Conservation (phyloP, 2,888 invertebrate species). For the Homarus gammarus region DNA sequence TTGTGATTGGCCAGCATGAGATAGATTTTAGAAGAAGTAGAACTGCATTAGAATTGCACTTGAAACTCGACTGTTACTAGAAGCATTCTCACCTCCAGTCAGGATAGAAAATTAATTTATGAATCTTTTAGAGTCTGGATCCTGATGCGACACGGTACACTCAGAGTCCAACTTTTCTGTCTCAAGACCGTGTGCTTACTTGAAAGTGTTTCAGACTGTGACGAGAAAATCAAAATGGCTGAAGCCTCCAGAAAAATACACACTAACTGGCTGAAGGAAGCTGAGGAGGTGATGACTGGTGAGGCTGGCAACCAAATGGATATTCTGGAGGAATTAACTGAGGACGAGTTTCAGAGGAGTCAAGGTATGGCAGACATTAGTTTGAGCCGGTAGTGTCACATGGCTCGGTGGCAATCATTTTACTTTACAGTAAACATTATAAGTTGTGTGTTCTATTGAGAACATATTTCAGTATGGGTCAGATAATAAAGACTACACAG, state of each 20-base stretch:
- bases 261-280: constrained; percentile 47
- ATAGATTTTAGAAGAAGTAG: no score
- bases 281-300: constrained; percentile 26
- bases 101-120: no score
- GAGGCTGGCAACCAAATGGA: constrained; percentile 52
- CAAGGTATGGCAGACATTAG: constrained; percentile 37
- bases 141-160: no score
- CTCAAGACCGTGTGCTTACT: not conserved
- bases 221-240: constrained; percentile 38
- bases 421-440: not conserved
- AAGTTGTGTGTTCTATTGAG: no score
- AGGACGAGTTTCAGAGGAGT: constrained; percentile 55
- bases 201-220: constrained; percentile 55
- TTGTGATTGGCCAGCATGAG: no score
- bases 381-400: not conserved
- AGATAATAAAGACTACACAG: no score
- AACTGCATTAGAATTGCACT: no score
- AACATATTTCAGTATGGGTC: no score
- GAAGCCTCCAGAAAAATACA: constrained; percentile 43
- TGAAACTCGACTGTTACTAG: no score
- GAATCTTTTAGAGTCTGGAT: no score
- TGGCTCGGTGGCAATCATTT: no score
- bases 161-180: not conserved
- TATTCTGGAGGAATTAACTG: constrained; percentile 60
- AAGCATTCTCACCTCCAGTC: no score